A percentile compares a stretch with the other conserved stretches of the same genome.
phyloP scores from a whole-genome alignment of 2,113 vertebrate genomes.

The Neoarius graeffei region DNA sequence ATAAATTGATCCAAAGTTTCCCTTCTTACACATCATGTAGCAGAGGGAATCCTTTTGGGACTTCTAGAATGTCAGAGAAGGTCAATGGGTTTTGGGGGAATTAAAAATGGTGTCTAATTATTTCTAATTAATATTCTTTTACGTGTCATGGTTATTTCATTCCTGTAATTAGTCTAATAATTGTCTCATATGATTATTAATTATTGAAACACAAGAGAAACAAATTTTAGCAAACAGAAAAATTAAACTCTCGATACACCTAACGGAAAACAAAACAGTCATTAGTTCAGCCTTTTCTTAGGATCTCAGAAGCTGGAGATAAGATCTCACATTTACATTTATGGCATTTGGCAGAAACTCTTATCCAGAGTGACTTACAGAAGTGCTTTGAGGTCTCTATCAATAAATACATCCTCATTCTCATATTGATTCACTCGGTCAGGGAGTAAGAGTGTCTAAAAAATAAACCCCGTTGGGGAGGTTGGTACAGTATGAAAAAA shows the following conservation, averaged over 20 bases:
- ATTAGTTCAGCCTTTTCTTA: background rate
- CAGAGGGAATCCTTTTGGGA: background rate
- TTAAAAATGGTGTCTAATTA: background rate
- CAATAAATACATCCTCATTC: background rate
- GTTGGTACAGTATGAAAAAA: background rate
- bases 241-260: background rate
- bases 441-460: background rate
- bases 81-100: background rate
- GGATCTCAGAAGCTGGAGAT: background rate
- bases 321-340: background rate
- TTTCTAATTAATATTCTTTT: background rate
- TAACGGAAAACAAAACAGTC: background rate
- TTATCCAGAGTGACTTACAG: background rate
- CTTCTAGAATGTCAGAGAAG: background rate
- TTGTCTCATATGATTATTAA: background rate
- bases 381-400: background rate
- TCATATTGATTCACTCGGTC: background rate
- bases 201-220: background rate
- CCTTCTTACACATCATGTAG: background rate
- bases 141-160: background rate
- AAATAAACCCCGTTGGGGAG: background rate
- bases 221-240: background rate
- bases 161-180: background rate
- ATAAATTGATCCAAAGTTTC: background rate
- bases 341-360: background rate